A percentile compares a stretch with the other conserved stretches of the same genome.
These are phyloP conservation scores for Nasonia oneida DNA, from an alignment of 2,888 invertebrate genomes.

Conservation along the genomic window DNA sequence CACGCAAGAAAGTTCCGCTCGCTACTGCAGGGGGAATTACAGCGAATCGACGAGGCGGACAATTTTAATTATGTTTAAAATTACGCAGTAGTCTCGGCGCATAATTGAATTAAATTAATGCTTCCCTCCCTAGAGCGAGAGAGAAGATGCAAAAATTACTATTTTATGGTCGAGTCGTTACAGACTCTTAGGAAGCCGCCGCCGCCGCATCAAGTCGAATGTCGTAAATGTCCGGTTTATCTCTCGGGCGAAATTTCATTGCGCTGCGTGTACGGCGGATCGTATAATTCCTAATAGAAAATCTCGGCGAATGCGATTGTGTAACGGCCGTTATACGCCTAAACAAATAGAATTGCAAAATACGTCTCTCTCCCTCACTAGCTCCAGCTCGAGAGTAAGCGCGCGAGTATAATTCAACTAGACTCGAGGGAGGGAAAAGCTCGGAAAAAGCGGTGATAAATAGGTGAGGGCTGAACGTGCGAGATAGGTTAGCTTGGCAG, in stretches of 20 bases:
- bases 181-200: background rate
- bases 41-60: background rate
- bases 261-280: background rate
- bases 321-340: no score
- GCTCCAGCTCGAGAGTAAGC: background rate
- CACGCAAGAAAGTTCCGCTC: background rate
- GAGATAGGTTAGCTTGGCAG: background rate
- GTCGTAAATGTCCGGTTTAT: background rate
- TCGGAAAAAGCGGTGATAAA: background rate
- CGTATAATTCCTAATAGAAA: slow-evolving; percentile 20
- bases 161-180: slow-evolving; percentile 5
- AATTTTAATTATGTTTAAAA: slow-evolving; percentile 7
- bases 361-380: no score
- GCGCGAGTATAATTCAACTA: background rate
- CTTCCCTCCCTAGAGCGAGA: background rate
- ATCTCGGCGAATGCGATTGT: background rate
- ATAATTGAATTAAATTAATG: background rate
- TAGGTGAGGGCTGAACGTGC: background rate
- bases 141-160: background rate
- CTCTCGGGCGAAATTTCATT: background rate
- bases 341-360: no score
- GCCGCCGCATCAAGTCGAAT: background rate
- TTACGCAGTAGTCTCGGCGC: background rate
- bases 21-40: background rate
- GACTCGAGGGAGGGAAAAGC: background rate